Percentiles rank a stretch among this genome's conserved stretches.
phyloP scores from a whole-genome alignment of 2,797 vertebrate genomes.

The Enteromius fasciolatus region DNA sequence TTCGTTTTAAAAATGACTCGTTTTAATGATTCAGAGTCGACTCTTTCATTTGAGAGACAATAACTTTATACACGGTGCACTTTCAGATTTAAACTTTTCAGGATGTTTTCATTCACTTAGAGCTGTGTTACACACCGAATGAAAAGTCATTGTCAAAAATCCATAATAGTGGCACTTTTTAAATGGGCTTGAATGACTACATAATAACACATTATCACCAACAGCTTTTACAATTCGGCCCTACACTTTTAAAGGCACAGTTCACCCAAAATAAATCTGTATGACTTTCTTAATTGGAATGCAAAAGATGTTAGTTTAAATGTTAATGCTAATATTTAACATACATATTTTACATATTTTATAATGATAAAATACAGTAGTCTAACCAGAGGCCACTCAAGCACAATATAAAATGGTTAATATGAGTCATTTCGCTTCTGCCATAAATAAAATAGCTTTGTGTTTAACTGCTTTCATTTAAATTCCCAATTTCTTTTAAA shows the following conservation, averaged over 20 bases:
- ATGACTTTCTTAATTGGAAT: background rate
- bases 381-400: background rate
- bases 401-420: background rate
- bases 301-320: background rate
- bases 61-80: no score
- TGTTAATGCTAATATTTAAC: background rate
- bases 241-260: background rate
- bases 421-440: no score
- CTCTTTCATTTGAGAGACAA: no score
- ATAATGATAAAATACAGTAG: background rate
- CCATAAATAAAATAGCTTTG: background rate
- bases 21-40: no score
- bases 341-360: background rate
- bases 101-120: no score
- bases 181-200: background rate
- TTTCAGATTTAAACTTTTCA: no score
- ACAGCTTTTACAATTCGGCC: background rate
- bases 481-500: background rate
- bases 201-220: background rate
- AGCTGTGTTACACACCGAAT: no score
- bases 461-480: background rate
- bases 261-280: background rate
- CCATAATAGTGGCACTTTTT: no score
- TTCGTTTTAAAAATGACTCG: no score
- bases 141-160: no score